These are phyloP conservation scores for Leptobrachium leishanense DNA, from an alignment of 2,113 vertebrate genomes.

Conservation along the genomic window DNA sequence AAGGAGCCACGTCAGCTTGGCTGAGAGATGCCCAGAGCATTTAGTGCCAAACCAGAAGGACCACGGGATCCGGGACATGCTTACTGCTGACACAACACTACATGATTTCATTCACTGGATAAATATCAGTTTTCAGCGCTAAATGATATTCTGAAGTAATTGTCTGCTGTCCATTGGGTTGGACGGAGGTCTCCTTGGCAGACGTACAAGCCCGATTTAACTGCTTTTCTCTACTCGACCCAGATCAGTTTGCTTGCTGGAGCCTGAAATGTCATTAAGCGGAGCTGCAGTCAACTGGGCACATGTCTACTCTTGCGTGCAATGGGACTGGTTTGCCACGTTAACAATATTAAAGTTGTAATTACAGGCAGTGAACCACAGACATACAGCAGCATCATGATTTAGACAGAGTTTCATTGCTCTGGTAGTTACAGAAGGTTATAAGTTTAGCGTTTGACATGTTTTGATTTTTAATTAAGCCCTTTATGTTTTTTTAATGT, in stretches of 20 bases:
- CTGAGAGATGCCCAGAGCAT: slow-evolving; percentile 53
- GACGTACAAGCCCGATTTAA: slow-evolving; percentile 61
- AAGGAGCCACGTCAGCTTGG: slow-evolving; percentile 62
- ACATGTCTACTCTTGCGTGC: slow-evolving; percentile 59
- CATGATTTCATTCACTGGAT: slow-evolving; percentile 76
- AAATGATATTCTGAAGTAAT: slow-evolving; percentile 65
- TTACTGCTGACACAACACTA: slow-evolving; percentile 69
- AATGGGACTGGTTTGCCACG: slow-evolving; percentile 62
- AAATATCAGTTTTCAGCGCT: slow-evolving; percentile 68
- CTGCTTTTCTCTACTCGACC: slow-evolving; percentile 57
- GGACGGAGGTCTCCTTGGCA: slow-evolving; percentile 67
- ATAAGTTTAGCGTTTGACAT: slow-evolving; percentile 63
- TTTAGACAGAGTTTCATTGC: slow-evolving; percentile 59
- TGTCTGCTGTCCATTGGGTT: slow-evolving; percentile 68
- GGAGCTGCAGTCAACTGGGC: slow-evolving; percentile 61
- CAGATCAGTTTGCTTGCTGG: slow-evolving; percentile 67
- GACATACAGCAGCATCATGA: slow-evolving; percentile 59
- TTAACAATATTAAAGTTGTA: slow-evolving; percentile 68
- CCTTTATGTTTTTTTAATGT: background rate
- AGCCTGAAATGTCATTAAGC: slow-evolving; percentile 67
- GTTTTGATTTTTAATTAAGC: slow-evolving; percentile 53
- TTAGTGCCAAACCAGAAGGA: slow-evolving; percentile 60
- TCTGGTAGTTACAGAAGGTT: slow-evolving; percentile 60
- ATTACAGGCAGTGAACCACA: slow-evolving; percentile 71
- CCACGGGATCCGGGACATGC: slow-evolving; percentile 60